phyloP scores from a whole-genome alignment of 2,888 invertebrate species.

The Athripsodes cinereus region DNA sequence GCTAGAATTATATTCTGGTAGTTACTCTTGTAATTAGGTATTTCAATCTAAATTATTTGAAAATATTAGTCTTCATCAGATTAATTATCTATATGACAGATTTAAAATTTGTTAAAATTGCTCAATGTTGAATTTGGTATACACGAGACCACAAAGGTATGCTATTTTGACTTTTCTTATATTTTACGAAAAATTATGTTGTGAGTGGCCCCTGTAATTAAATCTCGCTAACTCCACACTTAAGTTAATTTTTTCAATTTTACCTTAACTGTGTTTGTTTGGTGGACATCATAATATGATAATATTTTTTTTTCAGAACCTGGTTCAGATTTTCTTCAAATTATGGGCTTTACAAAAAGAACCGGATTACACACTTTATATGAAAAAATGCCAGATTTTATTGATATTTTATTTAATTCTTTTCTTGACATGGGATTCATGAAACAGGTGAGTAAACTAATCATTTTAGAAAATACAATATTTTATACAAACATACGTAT shows the following conservation, averaged over 20 bases:
- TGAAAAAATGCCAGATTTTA: constrained; percentile 40
- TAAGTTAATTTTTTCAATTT: too few relatives aligned
- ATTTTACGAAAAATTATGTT: neutral
- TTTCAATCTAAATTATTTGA: too few relatives aligned
- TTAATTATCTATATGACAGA: too few relatives aligned
- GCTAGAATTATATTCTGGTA: too few relatives aligned
- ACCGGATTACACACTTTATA: constrained; percentile 41
- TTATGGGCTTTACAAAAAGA: constrained; percentile 41
- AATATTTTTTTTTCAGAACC: constrained; percentile 34
- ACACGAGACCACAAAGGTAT: too few relatives aligned
- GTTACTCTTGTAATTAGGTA: too few relatives aligned
- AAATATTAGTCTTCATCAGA: too few relatives aligned
- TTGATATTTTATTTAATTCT: constrained; percentile 42
- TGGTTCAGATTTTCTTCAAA: constrained; percentile 37
- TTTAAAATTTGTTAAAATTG: neutral
- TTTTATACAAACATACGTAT: neutral
- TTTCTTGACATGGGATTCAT: constrained; percentile 47
- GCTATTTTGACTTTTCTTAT: too few relatives aligned
- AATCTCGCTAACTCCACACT: too few relatives aligned
- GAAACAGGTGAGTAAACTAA: constrained; percentile 37
- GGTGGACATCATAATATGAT: too few relatives aligned
- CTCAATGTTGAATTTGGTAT: neutral
- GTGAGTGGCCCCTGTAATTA: too few relatives aligned
- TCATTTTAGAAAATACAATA: neutral
- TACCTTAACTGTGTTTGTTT: too few relatives aligned